Evolutionary conservation across 2,888 invertebrate species (phyloP).

Genomic region (Willowsia nigromaculata): DNA sequence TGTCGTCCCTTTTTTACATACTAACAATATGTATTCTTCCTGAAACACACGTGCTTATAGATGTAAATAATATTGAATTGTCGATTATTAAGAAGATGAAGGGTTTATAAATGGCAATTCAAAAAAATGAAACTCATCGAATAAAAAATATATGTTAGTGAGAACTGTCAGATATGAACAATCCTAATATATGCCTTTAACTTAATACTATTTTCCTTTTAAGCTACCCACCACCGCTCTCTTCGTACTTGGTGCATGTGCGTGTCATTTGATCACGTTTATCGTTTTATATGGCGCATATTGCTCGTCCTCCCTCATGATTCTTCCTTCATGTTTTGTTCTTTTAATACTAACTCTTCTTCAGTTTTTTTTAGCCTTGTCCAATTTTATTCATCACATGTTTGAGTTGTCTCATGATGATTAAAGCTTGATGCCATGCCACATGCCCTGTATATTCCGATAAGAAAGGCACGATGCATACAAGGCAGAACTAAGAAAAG

Average conservation of each 20-base stretch:
- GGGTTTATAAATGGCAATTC: background rate
- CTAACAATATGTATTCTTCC: too few relatives aligned
- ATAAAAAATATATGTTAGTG: background rate
- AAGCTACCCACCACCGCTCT: background rate
- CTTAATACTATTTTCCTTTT: background rate
- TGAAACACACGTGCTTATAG: too few relatives aligned
- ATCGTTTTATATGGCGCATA: background rate
- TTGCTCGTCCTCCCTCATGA: background rate
- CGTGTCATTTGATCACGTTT: conserved; percentile 46
- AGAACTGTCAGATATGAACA: background rate
- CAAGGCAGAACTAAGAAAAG: background rate
- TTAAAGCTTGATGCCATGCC: background rate
- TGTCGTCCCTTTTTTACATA: too few relatives aligned
- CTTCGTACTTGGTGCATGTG: background rate
- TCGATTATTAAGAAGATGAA: too few relatives aligned
- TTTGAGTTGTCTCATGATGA: background rate
- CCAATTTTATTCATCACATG: conserved; percentile 15
- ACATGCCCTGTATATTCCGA: background rate
- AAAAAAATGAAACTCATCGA: background rate
- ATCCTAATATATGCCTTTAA: background rate
- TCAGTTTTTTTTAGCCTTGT: background rate
- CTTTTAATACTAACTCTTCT: background rate
- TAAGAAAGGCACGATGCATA: background rate
- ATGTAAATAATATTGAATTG: too few relatives aligned
- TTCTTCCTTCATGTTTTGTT: background rate